Conservation (phyloP, 2,113 vertebrate species). For the Raphicerus campestris region DNA sequence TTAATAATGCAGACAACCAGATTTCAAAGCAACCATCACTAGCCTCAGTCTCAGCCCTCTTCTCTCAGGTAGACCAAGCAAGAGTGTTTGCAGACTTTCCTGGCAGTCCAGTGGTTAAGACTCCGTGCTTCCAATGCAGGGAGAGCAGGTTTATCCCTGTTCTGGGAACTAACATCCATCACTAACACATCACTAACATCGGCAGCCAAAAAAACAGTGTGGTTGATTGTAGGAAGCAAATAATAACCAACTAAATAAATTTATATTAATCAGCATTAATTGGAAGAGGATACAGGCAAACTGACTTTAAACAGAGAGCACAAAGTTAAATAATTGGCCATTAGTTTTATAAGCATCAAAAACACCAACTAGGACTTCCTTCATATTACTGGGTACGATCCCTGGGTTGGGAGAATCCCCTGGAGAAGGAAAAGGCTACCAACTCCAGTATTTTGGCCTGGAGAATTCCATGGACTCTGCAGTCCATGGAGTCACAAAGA, state of each 20-base stretch:
- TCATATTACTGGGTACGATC: neutral
- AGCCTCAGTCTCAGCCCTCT: neutral
- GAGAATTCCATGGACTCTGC: neutral
- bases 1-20: neutral
- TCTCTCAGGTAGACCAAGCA: neutral
- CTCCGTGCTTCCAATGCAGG: neutral
- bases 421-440: neutral
- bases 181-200: neutral
- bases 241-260: neutral
- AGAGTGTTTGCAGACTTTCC: neutral
- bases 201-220: neutral
- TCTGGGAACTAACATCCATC: neutral
- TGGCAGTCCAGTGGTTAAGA: neutral
- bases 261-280: neutral
- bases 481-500: neutral
- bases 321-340: neutral
- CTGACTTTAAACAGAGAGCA: neutral
- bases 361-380: neutral
- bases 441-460: neutral
- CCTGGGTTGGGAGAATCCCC: neutral
- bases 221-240: slow-evolving; percentile 4
- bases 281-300: neutral
- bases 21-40: neutral
- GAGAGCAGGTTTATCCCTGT: neutral
- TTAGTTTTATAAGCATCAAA: neutral